Evolutionary conservation across 2,888 invertebrate species (phyloP).

Genomic region (Artemia sp.): DNA sequence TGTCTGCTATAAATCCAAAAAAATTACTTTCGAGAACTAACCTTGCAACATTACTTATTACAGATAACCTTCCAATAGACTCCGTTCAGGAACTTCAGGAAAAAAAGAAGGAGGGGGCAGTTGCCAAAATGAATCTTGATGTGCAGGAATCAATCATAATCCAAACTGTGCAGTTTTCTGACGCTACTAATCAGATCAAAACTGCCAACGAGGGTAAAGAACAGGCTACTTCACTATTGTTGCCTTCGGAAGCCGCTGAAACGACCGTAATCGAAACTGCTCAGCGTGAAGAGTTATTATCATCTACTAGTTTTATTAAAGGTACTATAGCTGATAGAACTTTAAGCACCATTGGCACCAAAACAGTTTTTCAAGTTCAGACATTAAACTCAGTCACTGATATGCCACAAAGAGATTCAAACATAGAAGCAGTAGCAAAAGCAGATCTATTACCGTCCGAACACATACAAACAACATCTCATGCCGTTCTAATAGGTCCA

Average conservation of each 20-base stretch:
- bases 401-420: conserved; percentile 24
- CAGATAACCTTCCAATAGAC: not conserved
- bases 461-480: conserved; percentile 1
- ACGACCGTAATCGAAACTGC: not conserved
- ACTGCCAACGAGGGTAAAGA: not conserved
- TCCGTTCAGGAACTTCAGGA: not conserved
- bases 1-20: not conserved
- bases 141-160: not conserved
- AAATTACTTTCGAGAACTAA: not conserved
- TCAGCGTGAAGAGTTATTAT: not conserved
- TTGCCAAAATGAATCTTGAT: not conserved
- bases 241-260: conserved; percentile 1
- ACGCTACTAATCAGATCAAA: not conserved
- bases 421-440: conserved; percentile 28
- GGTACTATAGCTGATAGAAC: not conserved
- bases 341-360: not conserved
- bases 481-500: not conserved
- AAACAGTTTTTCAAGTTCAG: conserved; percentile 21
- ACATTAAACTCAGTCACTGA: conserved; percentile 16
- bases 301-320: not conserved
- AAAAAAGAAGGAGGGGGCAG: not conserved
- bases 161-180: not conserved
- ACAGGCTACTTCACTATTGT: not conserved
- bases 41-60: conserved; percentile 1
- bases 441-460: conserved; percentile 22